Conservation (phyloP, 1,140 invertebrate species). For the Drosophila tsacasi region DNA sequence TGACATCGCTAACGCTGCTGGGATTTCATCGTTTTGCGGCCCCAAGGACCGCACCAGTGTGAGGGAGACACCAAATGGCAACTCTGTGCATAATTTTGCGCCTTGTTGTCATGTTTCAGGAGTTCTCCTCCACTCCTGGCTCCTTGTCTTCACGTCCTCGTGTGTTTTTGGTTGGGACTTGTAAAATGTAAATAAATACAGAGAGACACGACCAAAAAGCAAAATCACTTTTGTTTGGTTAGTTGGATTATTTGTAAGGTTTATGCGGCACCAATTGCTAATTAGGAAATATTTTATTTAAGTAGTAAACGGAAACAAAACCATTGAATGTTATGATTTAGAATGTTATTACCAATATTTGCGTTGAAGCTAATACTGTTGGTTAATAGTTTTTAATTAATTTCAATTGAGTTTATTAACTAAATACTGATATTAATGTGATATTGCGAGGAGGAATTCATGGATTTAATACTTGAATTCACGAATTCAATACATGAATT, state of each 20-base stretch:
- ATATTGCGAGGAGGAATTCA: neutral
- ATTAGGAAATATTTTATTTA: neutral
- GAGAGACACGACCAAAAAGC: conserved; percentile 32
- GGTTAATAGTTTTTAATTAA: neutral
- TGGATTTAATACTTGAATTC: neutral
- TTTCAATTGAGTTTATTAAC: neutral
- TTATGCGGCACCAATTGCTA: conserved; percentile 48
- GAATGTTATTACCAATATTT: neutral
- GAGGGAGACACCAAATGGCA: conserved; percentile 54
- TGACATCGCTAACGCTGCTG: conserved; percentile 66
- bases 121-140: conserved; percentile 19
- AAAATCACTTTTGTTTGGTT: conserved; percentile 61
- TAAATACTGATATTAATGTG: neutral
- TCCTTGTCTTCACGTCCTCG: conserved; percentile 34
- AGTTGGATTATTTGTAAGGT: conserved; percentile 38
- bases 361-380: neutral
- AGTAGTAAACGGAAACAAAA: neutral
- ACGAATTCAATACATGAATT: neutral
- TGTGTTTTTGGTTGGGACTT: conserved; percentile 60
- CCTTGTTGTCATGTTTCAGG: conserved; percentile 76
- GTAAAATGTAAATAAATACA: conserved; percentile 82
- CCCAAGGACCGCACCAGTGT: conserved; percentile 10
- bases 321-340: neutral
- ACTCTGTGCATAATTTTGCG: conserved; percentile 81
- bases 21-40: conserved; percentile 62